Percentiles rank a stretch among this genome's conserved stretches.
phyloP scores from a whole-genome alignment of 1,140 invertebrate genomes.

The Dreissena polymorpha region DNA sequence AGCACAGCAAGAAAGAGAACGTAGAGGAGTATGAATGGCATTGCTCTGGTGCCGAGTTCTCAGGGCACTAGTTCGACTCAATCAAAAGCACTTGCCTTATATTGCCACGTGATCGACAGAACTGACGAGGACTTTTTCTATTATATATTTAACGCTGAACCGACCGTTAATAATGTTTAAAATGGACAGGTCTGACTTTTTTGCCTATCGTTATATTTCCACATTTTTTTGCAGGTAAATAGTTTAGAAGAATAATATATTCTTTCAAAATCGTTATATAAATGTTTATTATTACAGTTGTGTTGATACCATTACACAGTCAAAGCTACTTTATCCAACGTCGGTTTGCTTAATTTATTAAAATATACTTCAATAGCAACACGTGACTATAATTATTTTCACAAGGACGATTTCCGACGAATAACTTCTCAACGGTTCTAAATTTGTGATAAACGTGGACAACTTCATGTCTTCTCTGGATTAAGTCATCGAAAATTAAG shows the following conservation, averaged over 20 bases:
- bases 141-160: conserved; percentile 60
- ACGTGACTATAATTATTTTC: too few species aligned
- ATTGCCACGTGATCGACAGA: conserved; percentile 52
- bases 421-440: conserved; percentile 40
- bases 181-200: conserved; percentile 6
- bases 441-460: conserved; percentile 58
- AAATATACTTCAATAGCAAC: too few species aligned
- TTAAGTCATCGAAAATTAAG: conserved; percentile 62
- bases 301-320: too few species aligned
- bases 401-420: conserved; percentile 54
- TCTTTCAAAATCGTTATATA: background rate
- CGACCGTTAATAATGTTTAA: conserved; percentile 52
- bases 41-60: conserved; percentile 46
- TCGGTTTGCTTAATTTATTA: too few species aligned
- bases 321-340: too few species aligned
- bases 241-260: background rate
- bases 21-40: conserved; percentile 51
- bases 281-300: background rate
- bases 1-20: conserved; percentile 47
- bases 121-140: conserved; percentile 59
- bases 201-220: background rate
- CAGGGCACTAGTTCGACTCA: conserved; percentile 64
- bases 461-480: conserved; percentile 65
- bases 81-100: conserved; percentile 68
- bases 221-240: background rate